phyloP scores from a whole-genome alignment of 2,888 invertebrate genomes.

The Drosophila kambysellisi region DNA sequence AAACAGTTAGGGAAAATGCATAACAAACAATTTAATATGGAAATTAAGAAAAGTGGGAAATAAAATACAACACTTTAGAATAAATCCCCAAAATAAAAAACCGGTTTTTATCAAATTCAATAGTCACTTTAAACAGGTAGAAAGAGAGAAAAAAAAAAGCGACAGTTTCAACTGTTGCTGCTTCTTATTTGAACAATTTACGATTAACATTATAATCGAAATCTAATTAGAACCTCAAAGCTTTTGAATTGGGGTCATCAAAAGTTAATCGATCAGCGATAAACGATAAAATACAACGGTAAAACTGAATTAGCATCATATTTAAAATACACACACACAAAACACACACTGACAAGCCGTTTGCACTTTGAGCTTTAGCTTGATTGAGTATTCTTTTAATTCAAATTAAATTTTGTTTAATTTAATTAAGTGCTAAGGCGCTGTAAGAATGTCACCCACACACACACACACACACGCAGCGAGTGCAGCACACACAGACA shows the following conservation, averaged over 20 bases:
- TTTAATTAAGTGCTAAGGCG: slow-evolving; percentile 53
- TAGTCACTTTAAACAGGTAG: not conserved
- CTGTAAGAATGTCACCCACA: slow-evolving; percentile 51
- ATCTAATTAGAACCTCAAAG: slow-evolving; percentile 24
- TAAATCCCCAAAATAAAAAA: slow-evolving; percentile 8
- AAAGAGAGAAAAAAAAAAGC: slow-evolving; percentile 9
- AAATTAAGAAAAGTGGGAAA: slow-evolving; percentile 32
- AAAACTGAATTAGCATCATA: slow-evolving; percentile 28
- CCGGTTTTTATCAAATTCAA: slow-evolving; percentile 12
- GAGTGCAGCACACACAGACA: slow-evolving; percentile 26
- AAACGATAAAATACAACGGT: slow-evolving; percentile 31
- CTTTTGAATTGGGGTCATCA: slow-evolving; percentile 28
- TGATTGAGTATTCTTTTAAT: slow-evolving; percentile 36
- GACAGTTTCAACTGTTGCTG: slow-evolving; percentile 14
- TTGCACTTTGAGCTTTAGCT: slow-evolving; percentile 46
- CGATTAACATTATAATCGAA: slow-evolving; percentile 14
- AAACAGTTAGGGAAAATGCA: slow-evolving; percentile 36
- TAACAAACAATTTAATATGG: slow-evolving; percentile 44
- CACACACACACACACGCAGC: slow-evolving; percentile 20
- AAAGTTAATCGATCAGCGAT: slow-evolving; percentile 34
- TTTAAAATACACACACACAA: slow-evolving; percentile 4
- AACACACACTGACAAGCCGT: not conserved
- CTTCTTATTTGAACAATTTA: slow-evolving; percentile 10
- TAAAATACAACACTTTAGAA: slow-evolving; percentile 1
- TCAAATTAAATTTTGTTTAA: slow-evolving; percentile 51